These are phyloP conservation scores for Tangara arthus DNA, from an alignment of 2,797 vertebrate species.

Conservation along the genomic window DNA sequence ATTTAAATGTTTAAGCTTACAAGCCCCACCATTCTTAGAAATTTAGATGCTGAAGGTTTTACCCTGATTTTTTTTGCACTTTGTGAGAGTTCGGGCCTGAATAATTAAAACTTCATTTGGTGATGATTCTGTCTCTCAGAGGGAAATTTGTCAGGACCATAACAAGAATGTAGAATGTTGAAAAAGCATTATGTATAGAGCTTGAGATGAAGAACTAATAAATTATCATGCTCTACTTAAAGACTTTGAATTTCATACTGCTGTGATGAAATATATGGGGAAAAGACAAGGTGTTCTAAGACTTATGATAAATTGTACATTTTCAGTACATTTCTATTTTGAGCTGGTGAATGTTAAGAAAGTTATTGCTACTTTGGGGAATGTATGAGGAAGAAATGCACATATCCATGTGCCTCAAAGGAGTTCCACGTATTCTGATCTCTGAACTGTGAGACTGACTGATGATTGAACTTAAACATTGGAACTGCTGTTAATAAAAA, in stretches of 20 bases:
- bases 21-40: neutral
- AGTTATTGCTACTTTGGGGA: neutral
- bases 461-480: neutral
- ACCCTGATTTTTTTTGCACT: neutral
- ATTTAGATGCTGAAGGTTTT: neutral
- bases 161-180: neutral
- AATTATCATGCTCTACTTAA: neutral
- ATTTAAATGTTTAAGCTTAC: slow-evolving; percentile 7
- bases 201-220: neutral
- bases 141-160: neutral
- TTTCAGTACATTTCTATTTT: neutral
- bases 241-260: neutral
- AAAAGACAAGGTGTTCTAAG: neutral
- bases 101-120: neutral
- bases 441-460: neutral
- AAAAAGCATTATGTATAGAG: neutral
- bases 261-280: neutral
- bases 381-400: neutral
- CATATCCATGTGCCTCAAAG: neutral
- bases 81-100: neutral
- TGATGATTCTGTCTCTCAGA: neutral
- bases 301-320: neutral
- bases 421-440: neutral
- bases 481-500: slow-evolving; percentile 23
- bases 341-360: slow-evolving; percentile 1